A percentile compares a stretch with the other conserved stretches of the same genome.
Conservation (phyloP, 2,797 vertebrate species). For the Tokudaia muenninki region DNA sequence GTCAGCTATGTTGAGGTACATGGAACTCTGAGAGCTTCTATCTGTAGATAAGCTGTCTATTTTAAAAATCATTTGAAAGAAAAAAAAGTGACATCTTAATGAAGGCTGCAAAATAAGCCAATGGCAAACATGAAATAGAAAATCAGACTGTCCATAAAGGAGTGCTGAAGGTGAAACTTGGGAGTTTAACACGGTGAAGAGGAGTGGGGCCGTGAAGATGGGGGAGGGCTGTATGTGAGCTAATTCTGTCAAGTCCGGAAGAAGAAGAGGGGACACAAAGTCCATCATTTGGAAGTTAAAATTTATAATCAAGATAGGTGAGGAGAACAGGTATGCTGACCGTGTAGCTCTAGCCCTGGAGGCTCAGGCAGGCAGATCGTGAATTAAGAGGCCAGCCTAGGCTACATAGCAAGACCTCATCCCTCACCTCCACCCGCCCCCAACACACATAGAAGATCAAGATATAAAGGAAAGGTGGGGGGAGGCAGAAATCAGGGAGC, state of each 20-base stretch:
- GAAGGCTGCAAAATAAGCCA: conserved; percentile 4
- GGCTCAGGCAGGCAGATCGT: not conserved
- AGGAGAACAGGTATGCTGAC: not conserved
- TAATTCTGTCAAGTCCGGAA: not conserved
- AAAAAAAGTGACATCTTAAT: conserved; percentile 17
- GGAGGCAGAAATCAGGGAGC: not conserved
- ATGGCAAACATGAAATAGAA: conserved; percentile 7
- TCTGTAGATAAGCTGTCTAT: not conserved
- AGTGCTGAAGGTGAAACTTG: not conserved
- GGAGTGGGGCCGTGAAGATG: not conserved
- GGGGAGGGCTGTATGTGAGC: not conserved
- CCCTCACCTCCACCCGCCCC: no score
- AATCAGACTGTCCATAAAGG: not conserved
- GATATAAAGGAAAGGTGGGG: not conserved
- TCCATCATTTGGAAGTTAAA: not conserved
- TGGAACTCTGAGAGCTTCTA: not conserved
- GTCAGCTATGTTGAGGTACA: not conserved
- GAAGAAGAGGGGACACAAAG: not conserved
- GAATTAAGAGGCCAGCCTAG: no score
- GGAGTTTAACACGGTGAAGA: not conserved
- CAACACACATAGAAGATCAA: not conserved
- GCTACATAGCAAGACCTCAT: not conserved
- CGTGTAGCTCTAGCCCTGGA: not conserved
- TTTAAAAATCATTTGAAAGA: conserved; percentile 2
- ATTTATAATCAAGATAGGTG: not conserved